Evolutionary conservation across 2,888 invertebrate species (phyloP).

Genomic region (Pterobdella sp.): DNA sequence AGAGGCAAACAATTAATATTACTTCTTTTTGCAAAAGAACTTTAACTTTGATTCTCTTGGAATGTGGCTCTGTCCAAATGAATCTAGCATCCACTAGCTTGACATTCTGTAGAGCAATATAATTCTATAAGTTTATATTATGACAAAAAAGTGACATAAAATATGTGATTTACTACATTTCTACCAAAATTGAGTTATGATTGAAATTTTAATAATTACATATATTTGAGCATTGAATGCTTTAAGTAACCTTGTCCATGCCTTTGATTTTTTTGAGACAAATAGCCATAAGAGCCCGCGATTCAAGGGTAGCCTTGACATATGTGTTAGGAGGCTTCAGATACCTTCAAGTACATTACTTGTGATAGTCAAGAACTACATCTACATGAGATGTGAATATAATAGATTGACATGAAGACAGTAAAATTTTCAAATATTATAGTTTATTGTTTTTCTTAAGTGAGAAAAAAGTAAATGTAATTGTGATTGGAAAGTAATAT

Average conservation of each 20-base stretch:
- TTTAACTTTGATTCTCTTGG: slow-evolving; percentile 81
- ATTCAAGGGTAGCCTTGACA: slow-evolving; percentile 65
- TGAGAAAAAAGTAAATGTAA: background rate
- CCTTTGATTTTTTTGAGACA: slow-evolving; percentile 88
- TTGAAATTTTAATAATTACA: too few relatives aligned
- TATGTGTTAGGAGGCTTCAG: slow-evolving; percentile 62
- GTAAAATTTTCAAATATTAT: background rate
- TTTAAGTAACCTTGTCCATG: slow-evolving; percentile 57
- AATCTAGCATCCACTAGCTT: slow-evolving; percentile 91
- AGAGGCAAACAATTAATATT: background rate
- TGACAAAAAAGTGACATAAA: too few relatives aligned
- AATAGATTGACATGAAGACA: background rate
- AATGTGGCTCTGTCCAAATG: slow-evolving; percentile 98
- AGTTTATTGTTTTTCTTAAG: background rate
- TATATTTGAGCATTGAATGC: background rate
- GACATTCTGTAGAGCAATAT: slow-evolving; percentile 59
- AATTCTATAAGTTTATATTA: too few relatives aligned
- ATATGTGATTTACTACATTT: too few relatives aligned
- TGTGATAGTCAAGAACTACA: too few relatives aligned
- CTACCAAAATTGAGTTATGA: too few relatives aligned
- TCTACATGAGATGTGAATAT: background rate
- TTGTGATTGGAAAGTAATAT: too few relatives aligned
- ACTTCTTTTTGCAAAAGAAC: slow-evolving; percentile 88
- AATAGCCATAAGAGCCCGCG: slow-evolving; percentile 71
- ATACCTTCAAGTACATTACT: slow-evolving; percentile 59